Evolutionary conservation across 64 coral and sea anemone species (phyloP), one percentile per base, ranked within the genome.

Genomic region (Montipora cactus): DNA sequence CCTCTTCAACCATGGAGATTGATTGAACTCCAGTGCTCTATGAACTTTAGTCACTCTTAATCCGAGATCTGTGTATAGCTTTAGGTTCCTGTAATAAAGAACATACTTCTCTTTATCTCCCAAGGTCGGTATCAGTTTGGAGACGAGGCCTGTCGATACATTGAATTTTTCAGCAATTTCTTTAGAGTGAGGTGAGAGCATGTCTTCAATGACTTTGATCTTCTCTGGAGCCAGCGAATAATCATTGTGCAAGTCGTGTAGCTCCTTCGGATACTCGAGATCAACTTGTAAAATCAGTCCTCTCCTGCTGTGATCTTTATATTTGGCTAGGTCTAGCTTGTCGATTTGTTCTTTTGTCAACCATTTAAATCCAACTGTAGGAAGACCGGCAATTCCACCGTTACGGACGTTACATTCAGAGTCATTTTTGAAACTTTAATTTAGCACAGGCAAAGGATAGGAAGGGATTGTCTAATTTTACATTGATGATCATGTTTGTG

Each of bases 351-450:
- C 55, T 81, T 81, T 8, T 1, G 3, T 5, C 47, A 81, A 3
- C 46, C 47, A 81, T 81, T 64, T 81, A 16, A 81, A 81, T 11
- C 6, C 5, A 53, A 49, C 46, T 55, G 79, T 81, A 13, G 79
- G 49, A 28, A 28, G 28, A 28, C 1, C 0, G 23, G 23, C 23
- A 25, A 25, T 25, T 25, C 23, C 23, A 25, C 23, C 23, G 23
- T 25, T 25, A 25, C 23, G 23, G 23, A 25, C 23, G 23, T 25
- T 25, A 25, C 23, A 25, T 25, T 25, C 23, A 25, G 23, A 25
- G 23, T 25, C 23, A 25, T 25, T 25, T 25, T 25, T 25, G 23
- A 25, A 25, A 25, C 23, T 25, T 25, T 25, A 25, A 25, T 25
- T 25, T 25, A 25, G 23, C 23, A 25, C 23, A 25, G 23, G 23